Evolutionary conservation across 2,888 invertebrate species (phyloP).

Genomic region (Dryadula phaetusa): DNA sequence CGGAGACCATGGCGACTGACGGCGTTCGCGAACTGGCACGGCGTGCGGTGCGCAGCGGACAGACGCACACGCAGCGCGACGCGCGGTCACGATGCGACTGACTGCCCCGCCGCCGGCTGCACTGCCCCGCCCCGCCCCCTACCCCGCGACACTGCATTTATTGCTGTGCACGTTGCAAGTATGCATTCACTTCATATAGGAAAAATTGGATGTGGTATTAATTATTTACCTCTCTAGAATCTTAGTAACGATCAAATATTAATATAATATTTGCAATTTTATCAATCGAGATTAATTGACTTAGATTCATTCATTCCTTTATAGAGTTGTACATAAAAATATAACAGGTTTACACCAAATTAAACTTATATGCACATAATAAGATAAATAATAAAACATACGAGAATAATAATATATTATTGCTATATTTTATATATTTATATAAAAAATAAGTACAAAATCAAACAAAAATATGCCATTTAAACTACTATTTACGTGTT

Average conservation of each 20-base stretch:
- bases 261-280: too few relatives aligned
- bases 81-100: constrained; percentile 78
- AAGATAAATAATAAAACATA: too few relatives aligned
- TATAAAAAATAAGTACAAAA: too few relatives aligned
- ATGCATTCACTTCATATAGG: constrained; percentile 42
- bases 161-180: constrained; percentile 69
- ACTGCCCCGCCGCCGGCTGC: constrained; percentile 57
- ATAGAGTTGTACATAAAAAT: neutral
- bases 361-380: too few relatives aligned
- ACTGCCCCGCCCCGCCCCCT: constrained; percentile 63
- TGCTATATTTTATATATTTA: too few relatives aligned
- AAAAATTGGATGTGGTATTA: constrained; percentile 34
- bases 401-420: too few relatives aligned
- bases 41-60: constrained; percentile 48
- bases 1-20: constrained; percentile 71
- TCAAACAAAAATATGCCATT: too few relatives aligned
- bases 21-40: constrained; percentile 75
- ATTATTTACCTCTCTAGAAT: neutral
- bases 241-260: neutral
- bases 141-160: constrained; percentile 69
- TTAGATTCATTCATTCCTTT: too few relatives aligned
- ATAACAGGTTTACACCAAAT: neutral
- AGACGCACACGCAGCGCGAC: constrained; percentile 66
- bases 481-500: too few relatives aligned
- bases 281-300: neutral